Evolutionary conservation across 2,797 vertebrate genomes (phyloP).

Genomic region (Scomberomorus guttatus): DNA sequence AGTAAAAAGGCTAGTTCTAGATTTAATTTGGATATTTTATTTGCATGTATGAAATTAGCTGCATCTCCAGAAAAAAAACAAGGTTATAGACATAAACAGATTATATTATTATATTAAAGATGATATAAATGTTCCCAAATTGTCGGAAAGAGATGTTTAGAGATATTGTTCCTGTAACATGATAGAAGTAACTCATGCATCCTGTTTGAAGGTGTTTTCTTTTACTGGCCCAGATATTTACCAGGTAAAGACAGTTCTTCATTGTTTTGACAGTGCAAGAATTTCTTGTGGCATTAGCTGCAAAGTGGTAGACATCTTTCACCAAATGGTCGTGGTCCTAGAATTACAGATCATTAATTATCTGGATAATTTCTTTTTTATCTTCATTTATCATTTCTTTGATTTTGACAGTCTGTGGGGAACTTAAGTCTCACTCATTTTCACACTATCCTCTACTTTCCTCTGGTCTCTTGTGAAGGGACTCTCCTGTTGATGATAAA

Average conservation of each 20-base stretch:
- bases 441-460: conserved; percentile 18
- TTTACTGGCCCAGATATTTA: not conserved
- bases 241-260: not conserved
- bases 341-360: not conserved
- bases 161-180: too few relatives aligned
- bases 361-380: not conserved
- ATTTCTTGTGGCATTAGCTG: conserved; percentile 6
- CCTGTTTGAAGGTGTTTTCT: not conserved
- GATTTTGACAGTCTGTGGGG: conserved; percentile 10
- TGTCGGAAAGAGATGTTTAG: too few relatives aligned
- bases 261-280: conserved; percentile 12
- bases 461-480: conserved; percentile 38
- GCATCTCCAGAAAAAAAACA: not conserved
- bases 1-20: not conserved
- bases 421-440: conserved; percentile 1
- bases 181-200: not conserved
- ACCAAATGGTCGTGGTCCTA: not conserved
- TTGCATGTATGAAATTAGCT: not conserved
- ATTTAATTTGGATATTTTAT: not conserved
- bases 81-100: too few relatives aligned
- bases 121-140: not conserved
- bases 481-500: conserved; percentile 51
- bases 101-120: not conserved
- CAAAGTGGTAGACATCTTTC: conserved; percentile 1
- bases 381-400: not conserved